phyloP scores from a whole-genome alignment of 2,888 invertebrate species.

The Eilema caniola region DNA sequence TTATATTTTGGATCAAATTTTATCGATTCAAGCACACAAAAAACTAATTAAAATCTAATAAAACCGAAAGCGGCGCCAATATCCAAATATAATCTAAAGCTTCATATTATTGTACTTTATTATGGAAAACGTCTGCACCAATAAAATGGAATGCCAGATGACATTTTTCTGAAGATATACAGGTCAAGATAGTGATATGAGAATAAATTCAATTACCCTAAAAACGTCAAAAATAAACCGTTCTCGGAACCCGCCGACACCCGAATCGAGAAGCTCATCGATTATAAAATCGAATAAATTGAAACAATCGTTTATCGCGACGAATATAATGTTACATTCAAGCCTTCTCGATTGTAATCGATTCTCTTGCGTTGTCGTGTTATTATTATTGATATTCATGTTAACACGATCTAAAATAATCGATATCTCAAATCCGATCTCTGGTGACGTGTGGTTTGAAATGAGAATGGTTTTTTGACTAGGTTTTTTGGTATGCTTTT shows the following conservation, averaged over 20 bases:
- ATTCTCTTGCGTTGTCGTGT: conserved; percentile 58
- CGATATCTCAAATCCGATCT: conserved; percentile 55
- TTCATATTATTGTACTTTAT: conserved; percentile 14
- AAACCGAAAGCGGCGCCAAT: background rate
- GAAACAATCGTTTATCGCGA: conserved; percentile 60
- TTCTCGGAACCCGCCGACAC: conserved; percentile 44
- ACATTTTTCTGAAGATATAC: conserved; percentile 48
- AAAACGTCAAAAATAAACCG: conserved; percentile 54
- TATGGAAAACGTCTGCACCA: conserved; percentile 42
- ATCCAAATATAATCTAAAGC: background rate
- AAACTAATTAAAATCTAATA: background rate
- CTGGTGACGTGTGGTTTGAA: conserved; percentile 46
- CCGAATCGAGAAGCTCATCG: conserved; percentile 51
- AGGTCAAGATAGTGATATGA: conserved; percentile 49
- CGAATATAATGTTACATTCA: conserved; percentile 63
- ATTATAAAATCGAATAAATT: conserved; percentile 59
- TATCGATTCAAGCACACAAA: background rate
- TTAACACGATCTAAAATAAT: conserved; percentile 59
- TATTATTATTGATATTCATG: conserved; percentile 59
- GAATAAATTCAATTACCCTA: conserved; percentile 56
- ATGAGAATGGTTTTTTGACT: conserved; percentile 43
- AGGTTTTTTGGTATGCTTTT: conserved; percentile 34
- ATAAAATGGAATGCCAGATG: conserved; percentile 42
- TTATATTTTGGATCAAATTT: background rate
- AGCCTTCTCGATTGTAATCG: conserved; percentile 61